Evolutionary conservation across 2,113 vertebrate genomes (phyloP).

Genomic region (Anguilla japonica): DNA sequence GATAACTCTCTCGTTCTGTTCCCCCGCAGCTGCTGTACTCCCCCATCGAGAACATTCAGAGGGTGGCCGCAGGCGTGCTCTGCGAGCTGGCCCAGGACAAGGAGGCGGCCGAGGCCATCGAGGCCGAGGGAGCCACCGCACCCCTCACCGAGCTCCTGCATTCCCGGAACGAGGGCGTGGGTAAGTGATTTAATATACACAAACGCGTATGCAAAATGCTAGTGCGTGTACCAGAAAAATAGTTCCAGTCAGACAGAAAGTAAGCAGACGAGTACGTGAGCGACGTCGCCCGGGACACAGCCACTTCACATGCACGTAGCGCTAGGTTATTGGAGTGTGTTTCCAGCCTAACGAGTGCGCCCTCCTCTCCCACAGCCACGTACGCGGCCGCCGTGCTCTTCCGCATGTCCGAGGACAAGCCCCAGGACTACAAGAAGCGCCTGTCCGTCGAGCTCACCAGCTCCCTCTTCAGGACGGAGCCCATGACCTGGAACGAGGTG

Average conservation of each 20-base stretch:
- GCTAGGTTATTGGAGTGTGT: neutral
- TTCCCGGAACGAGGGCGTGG: slow-evolving; percentile 96
- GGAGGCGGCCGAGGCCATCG: slow-evolving; percentile 95
- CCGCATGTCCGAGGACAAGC: slow-evolving; percentile 99
- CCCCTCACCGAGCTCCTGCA: slow-evolving; percentile 95
- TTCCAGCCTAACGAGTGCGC: neutral
- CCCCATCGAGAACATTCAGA: slow-evolving; percentile 97
- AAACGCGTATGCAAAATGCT: too few species aligned
- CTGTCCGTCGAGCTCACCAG: slow-evolving; percentile 95
- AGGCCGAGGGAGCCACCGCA: slow-evolving; percentile 95
- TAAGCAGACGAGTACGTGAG: too few species aligned
- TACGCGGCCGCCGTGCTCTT: slow-evolving; percentile 96
- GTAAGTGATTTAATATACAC: slow-evolving; percentile 59
- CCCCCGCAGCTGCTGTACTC: slow-evolving; percentile 89
- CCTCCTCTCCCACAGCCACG: slow-evolving; percentile 74
- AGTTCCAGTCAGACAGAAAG: too few species aligned
- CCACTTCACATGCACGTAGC: too few species aligned
- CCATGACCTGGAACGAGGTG: slow-evolving; percentile 98
- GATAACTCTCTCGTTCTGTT: neutral
- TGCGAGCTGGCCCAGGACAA: slow-evolving; percentile 98
- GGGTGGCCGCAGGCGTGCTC: slow-evolving; percentile 94
- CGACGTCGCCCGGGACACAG: too few species aligned
- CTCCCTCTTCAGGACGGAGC: slow-evolving; percentile 95
- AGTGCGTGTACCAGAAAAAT: too few species aligned
- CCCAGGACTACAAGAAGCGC: slow-evolving; percentile 97